These are phyloP conservation scores for Fistularia tabacaria DNA, from an alignment of 2,797 vertebrate species.

Conservation along the genomic window DNA sequence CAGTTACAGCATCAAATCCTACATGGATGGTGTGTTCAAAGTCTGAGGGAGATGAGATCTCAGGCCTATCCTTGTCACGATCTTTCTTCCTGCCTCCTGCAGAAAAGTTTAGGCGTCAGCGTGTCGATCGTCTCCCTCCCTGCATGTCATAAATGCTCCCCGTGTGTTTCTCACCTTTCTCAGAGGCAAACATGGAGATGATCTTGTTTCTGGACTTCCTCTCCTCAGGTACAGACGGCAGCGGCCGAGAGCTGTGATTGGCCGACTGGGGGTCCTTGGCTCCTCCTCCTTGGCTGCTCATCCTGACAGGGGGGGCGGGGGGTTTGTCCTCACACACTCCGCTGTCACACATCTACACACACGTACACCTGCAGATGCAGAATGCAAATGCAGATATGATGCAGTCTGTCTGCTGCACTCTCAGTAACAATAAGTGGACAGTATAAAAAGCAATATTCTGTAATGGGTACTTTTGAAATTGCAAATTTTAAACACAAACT, in stretches of 20 bases:
- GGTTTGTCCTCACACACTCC: slow-evolving; percentile 97
- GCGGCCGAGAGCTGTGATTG: slow-evolving; percentile 89
- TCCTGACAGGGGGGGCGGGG: slow-evolving; percentile 94
- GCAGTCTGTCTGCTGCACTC: not conserved
- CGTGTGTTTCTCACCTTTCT: slow-evolving; percentile 78
- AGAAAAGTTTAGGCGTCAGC: slow-evolving; percentile 28
- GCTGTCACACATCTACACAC: slow-evolving; percentile 94
- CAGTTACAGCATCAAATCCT: slow-evolving; percentile 96
- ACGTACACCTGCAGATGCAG: slow-evolving; percentile 57
- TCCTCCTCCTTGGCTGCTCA: slow-evolving; percentile 91
- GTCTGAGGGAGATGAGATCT: slow-evolving; percentile 96
- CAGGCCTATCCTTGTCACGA: slow-evolving; percentile 93
- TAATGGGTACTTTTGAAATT: no score
- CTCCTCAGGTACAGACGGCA: slow-evolving; percentile 95
- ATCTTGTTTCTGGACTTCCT: slow-evolving; percentile 92
- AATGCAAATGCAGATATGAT: not conserved
- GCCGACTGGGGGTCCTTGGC: slow-evolving; percentile 84
- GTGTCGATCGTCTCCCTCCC: not conserved
- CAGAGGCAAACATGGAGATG: slow-evolving; percentile 91
- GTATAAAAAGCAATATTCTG: no score
- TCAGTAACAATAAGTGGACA: no score
- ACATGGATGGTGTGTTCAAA: slow-evolving; percentile 99
- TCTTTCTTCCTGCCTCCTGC: slow-evolving; percentile 91
- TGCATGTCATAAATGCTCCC: no score
- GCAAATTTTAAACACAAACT: no score